Conservation (phyloP, 2,888 invertebrate genomes). For the Lycaena phlaeas region DNA sequence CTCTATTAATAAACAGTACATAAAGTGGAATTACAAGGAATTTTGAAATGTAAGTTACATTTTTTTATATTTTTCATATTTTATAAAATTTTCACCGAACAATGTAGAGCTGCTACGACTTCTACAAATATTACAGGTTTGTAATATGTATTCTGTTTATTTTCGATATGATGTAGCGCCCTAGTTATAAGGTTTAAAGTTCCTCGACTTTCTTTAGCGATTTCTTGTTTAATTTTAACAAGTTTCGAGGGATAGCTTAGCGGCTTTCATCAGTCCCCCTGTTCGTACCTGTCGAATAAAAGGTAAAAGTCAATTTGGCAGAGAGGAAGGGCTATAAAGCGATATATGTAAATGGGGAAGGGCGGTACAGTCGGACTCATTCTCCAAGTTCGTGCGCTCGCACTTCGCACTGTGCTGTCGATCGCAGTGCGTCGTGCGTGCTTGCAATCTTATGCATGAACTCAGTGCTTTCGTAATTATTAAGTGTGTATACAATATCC, state of each 20-base stretch:
- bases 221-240: slow-evolving; percentile 19
- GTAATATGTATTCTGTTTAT: neutral
- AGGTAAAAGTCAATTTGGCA: slow-evolving; percentile 70
- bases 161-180: neutral
- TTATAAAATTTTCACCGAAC: no score
- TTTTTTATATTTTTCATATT: slow-evolving; percentile 17
- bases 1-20: slow-evolving; percentile 27
- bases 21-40: slow-evolving; percentile 13
- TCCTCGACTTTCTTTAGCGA: slow-evolving; percentile 23
- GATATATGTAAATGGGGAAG: slow-evolving; percentile 67
- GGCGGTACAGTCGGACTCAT: slow-evolving; percentile 57
- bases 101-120: slow-evolving; percentile 34
- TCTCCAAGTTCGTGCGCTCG: slow-evolving; percentile 35
- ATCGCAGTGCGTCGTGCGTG: slow-evolving; percentile 26
- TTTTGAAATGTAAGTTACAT: slow-evolving; percentile 26
- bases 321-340: slow-evolving; percentile 63
- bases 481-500: neutral
- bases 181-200: slow-evolving; percentile 10
- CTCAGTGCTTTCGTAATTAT: neutral
- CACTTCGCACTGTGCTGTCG: slow-evolving; percentile 29
- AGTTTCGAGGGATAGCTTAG: slow-evolving; percentile 39
- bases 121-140: slow-evolving; percentile 4
- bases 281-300: slow-evolving; percentile 68
- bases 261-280: slow-evolving; percentile 55
- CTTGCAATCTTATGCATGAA: slow-evolving; percentile 19